Conservation (phyloP, 2,888 invertebrate genomes). For the Cloeon dipterum region DNA sequence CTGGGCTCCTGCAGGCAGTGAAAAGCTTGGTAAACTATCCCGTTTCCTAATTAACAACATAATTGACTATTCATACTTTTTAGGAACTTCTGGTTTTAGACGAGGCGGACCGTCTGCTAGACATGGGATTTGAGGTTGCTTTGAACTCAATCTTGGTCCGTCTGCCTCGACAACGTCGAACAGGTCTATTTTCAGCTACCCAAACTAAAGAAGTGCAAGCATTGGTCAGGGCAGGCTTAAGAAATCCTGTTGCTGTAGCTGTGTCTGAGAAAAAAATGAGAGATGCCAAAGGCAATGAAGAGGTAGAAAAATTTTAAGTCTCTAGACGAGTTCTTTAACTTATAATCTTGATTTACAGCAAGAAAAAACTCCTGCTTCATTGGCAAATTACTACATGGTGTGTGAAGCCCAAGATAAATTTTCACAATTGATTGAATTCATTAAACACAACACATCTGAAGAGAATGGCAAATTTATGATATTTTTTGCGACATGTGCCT, state of each 20-base stretch:
- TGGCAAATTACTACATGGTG: constrained; percentile 51
- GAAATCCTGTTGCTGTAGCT: constrained; percentile 77
- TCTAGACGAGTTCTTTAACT: too few species aligned
- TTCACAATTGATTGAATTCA: constrained; percentile 50
- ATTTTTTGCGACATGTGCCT: constrained; percentile 88
- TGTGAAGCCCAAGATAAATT: constrained; percentile 63
- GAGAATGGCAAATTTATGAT: constrained; percentile 38
- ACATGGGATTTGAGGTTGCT: constrained; percentile 71
- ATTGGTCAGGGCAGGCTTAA: constrained; percentile 73
- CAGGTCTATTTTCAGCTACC: constrained; percentile 97
- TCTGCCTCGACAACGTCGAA: constrained; percentile 79
- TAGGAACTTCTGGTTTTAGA: constrained; percentile 84
- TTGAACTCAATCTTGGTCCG: constrained; percentile 74
- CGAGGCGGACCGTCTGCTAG: constrained; percentile 87
- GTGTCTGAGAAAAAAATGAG: constrained; percentile 54
- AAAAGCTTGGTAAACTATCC: constrained; percentile 44
- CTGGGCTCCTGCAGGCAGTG: constrained; percentile 44
- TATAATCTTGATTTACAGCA: too few species aligned
- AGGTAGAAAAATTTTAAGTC: too few species aligned
- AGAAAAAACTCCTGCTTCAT: constrained; percentile 20
- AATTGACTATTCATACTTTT: neutral
- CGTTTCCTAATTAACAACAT: neutral
- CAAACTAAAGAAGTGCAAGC: constrained; percentile 87
- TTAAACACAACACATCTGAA: constrained; percentile 26
- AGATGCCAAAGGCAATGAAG: neutral